Conservation (phyloP, 2,113 vertebrate genomes). For the Triplophysa rosa region DNA sequence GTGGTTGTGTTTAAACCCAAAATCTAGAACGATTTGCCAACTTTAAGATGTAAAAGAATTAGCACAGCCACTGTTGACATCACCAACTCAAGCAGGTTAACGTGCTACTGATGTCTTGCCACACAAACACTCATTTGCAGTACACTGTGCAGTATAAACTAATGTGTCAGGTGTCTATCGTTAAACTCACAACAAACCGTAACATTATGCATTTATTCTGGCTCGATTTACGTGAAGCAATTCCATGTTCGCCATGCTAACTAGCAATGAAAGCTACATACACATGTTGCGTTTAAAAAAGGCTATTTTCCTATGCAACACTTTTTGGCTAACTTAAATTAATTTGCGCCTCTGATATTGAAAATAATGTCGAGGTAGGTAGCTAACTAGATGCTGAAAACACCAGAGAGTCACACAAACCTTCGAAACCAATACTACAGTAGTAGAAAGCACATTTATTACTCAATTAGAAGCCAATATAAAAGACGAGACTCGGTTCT, state of each 20-base stretch:
- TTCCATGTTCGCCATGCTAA: not conserved
- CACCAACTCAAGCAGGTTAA: not conserved
- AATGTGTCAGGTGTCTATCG: not conserved
- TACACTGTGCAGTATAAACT: not conserved
- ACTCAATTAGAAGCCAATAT: not conserved
- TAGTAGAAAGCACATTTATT: not conserved
- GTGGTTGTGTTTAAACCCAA: no score
- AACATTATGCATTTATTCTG: not conserved
- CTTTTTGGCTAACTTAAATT: not conserved
- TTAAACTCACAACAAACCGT: not conserved
- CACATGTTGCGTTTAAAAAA: not conserved
- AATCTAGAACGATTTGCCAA: not conserved
- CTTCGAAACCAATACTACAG: not conserved
- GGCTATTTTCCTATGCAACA: not conserved
- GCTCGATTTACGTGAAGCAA: not conserved
- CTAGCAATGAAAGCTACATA: conserved; percentile 9
- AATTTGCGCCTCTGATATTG: not conserved
- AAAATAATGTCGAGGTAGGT: not conserved
- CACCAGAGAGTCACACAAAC: not conserved
- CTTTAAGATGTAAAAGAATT: not conserved
- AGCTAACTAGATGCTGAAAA: not conserved
- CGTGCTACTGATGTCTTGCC: not conserved
- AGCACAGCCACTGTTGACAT: not conserved
- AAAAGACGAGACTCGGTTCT: not conserved
- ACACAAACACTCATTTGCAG: not conserved